phyloP scores from a whole-genome alignment of 2,797 vertebrate genomes.

The Sebastes taczanowskii region DNA sequence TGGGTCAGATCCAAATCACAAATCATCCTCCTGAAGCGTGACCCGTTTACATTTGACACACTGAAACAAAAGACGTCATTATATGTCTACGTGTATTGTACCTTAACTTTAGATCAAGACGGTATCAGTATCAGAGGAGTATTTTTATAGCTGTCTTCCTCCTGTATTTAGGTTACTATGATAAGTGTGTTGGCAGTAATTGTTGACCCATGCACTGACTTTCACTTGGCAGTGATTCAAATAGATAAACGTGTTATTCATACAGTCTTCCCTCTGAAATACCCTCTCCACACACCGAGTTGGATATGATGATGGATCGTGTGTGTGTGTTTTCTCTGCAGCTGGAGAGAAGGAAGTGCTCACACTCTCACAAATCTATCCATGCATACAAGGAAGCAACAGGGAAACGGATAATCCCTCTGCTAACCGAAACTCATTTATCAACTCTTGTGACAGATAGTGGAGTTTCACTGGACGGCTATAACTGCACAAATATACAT shows the following conservation, averaged over 20 bases:
- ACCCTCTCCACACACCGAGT: background rate
- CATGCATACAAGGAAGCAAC: background rate
- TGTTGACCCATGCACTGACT: background rate
- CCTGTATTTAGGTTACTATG: conserved; percentile 27
- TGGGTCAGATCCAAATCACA: background rate
- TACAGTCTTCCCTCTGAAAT: background rate
- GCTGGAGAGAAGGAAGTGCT: background rate
- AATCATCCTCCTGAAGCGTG: background rate
- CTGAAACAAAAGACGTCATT: background rate
- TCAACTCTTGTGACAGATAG: conserved; percentile 16
- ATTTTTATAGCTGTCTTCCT: background rate
- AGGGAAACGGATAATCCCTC: conserved; percentile 24
- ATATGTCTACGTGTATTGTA: background rate
- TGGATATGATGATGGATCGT: background rate
- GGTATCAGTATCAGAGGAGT: background rate
- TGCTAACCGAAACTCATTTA: conserved; percentile 69
- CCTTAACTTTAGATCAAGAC: background rate
- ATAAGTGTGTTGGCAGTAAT: background rate
- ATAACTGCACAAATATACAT: background rate
- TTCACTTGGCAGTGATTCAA: conserved; percentile 24
- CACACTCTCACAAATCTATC: background rate
- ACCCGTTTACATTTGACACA: background rate
- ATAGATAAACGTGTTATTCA: conserved; percentile 34
- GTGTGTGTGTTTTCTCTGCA: background rate
- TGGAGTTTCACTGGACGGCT: background rate